Percentiles rank a stretch among this genome's conserved stretches.
phyloP scores from a whole-genome alignment of 2,888 invertebrate species.

The Nomada fabriciana region DNA sequence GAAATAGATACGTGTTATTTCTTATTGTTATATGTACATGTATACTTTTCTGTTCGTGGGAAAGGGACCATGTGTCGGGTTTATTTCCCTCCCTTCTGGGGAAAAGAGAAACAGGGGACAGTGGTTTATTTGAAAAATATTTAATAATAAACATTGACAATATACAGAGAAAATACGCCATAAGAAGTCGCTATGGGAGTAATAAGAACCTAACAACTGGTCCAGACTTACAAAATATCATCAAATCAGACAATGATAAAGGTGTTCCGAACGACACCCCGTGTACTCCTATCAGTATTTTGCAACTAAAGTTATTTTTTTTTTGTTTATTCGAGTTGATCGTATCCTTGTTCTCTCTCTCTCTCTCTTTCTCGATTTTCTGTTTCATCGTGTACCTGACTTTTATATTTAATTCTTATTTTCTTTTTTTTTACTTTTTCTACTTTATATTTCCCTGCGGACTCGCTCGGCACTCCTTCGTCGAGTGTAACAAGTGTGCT shows the following conservation, averaged over 20 bases:
- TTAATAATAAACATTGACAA: constrained; percentile 84
- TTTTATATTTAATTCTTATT: constrained; percentile 31
- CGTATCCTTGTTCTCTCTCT: constrained; percentile 59
- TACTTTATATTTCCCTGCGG: constrained; percentile 33
- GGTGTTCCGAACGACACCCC: constrained; percentile 76
- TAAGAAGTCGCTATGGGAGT: constrained; percentile 83
- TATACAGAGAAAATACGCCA: constrained; percentile 84
- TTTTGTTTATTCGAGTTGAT: constrained; percentile 66
- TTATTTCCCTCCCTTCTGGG: not conserved
- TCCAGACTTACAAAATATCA: constrained; percentile 84
- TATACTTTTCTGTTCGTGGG: too few species aligned
- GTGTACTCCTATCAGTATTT: constrained; percentile 76
- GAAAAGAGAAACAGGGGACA: not conserved
- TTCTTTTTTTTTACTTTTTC: constrained; percentile 5
- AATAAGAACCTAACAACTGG: constrained; percentile 83
- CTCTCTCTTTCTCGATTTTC: not conserved
- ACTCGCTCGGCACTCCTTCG: not conserved
- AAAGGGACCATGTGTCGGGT: too few species aligned
- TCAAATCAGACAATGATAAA: constrained; percentile 82
- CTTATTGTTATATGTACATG: not conserved
- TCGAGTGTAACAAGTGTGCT: constrained; percentile 5
- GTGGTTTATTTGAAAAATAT: constrained; percentile 83
- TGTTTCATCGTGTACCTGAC: constrained; percentile 7
- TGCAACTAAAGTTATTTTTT: constrained; percentile 72
- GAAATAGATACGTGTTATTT: not conserved